Evolutionary conservation across 2,113 vertebrate genomes (phyloP).

Genomic region (Ctenomys sociabilis): DNA sequence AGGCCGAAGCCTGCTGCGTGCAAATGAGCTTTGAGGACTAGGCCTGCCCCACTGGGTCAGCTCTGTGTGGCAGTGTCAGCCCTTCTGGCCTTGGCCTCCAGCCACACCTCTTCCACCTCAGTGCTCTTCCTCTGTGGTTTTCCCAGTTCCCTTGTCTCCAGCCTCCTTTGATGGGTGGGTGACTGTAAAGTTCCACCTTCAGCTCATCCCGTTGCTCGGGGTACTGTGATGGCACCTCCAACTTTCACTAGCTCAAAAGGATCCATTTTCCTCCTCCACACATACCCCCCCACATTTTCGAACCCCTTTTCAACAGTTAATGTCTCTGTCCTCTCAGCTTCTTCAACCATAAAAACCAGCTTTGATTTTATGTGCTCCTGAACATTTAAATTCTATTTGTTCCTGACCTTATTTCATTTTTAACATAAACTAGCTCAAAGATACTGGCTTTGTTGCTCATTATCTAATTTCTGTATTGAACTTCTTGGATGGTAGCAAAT

Average conservation of each 20-base stretch:
- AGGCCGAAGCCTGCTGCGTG: not conserved
- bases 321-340: not conserved
- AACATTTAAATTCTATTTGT: not conserved
- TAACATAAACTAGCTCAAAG: not conserved
- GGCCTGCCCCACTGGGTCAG: not conserved
- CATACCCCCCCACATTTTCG: not conserved
- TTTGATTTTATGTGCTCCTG: slow-evolving; percentile 43
- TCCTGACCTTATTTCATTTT: not conserved
- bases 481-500: not conserved
- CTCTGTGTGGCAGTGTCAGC: not conserved
- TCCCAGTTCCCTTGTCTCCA: not conserved
- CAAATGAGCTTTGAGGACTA: not conserved
- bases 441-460: not conserved
- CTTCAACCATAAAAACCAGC: not conserved
- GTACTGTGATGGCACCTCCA: not conserved
- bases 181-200: not conserved
- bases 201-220: not conserved
- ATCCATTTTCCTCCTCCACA: not conserved
- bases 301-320: not conserved
- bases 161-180: not conserved
- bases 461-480: not conserved
- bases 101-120: not conserved
- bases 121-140: not conserved
- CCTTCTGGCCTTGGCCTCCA: not conserved
- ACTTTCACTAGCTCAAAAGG: not conserved